Base-by-base conservation (phyloP, 2,797 vertebrate species). In the Halcyon badia region DNA sequence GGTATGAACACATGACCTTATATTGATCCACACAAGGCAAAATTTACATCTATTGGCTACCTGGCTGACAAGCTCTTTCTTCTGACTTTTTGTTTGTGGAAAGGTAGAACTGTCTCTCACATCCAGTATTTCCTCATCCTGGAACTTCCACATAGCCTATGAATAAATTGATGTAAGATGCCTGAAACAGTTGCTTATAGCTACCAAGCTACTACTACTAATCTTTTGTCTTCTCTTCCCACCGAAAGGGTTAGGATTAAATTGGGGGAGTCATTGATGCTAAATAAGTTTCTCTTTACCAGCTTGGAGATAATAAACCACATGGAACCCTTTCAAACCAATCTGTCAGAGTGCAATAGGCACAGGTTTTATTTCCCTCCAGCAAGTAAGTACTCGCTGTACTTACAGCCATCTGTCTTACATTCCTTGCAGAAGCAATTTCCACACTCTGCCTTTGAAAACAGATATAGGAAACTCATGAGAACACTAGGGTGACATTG, bases 261-360 rank as follows among this genome's bases (percentile, higher is more conserved):
- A 87, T 10, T 4, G 33, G 4, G 22, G n/a, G 42, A 84, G 89
- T 65, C 54, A 79, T 0, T 75, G 83, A 86, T 69, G 54, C n/a
- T 71, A 72, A 95, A 72, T 75, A 92, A 94, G 46, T 81, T 91
- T 88, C 39, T 89, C 78, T 90, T 89, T 41, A 83, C 37, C 39
- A 54, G 15, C 16, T 1, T 89, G 77, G 58, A 83, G 73, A 72
- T 78, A 83, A 91, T 76, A 82, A 94, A 91, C 80, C 28, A 18
- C 87, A 76, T 17, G 35, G 83, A 82, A 69, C 46, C 52, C 83
- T 91, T 88, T 94, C 77, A 88, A 76, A 91, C 80, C 83, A 82
- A 96, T 81, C 86, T 91, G 90, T 93, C 88, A 92, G 86, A 51
- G 54, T 56, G 85, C 90, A 91, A 58, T n/a, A 79, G 86, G 92